Evolutionary conservation across 92 coral and sea anemone species (phyloP), one percentile per base, ranked within the genome.

Genomic region (Epizoanthus fatuus): DNA sequence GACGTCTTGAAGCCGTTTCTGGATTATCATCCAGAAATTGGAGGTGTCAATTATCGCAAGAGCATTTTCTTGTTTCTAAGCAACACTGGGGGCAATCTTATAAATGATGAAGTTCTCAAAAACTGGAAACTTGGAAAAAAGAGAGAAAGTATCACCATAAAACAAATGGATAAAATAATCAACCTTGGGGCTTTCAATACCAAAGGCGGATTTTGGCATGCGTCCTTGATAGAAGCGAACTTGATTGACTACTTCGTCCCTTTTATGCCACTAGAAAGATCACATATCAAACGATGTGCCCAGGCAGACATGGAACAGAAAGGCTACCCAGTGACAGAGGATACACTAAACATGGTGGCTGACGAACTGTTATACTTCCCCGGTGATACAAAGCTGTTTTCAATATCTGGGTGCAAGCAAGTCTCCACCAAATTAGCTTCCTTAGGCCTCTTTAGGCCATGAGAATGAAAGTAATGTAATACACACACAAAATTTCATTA

Each of bases 241-340:
- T 80, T 91, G 15, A 91, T 96, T 58, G 98, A 94, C 78, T 96
- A 85, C 54, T 96, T 96, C 58, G 83, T 96, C 11, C 98, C 99
- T 4, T 96, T 96, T 59, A 54, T 96, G 25, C 99, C 99, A 0
- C 89, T 96, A 12, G 98, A 96, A 73, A 86, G 93, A 52, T 55
- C 79, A n/a, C 99, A 96, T 37, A 63, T 96, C 58, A 96, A 96
- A 85, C 62, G 86, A 87, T 96, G 99, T 87, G 96, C 98, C 45
- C 85, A 74, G 71, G 95, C 75, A 20, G 99, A 96, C 52, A 70
- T 93, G 40, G 77, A 83, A 55, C 69, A 66, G 20, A 88, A 88
- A 37, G 86, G 82, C 12, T 64, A 58, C 54, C 69, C 88, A 38
- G 65, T 79, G 15, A 68, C 84, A 19, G 97, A 95, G 2, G n/a